Base-by-base conservation (phyloP, 1,140 invertebrate species). In the Chlorops oryzae region DNA sequence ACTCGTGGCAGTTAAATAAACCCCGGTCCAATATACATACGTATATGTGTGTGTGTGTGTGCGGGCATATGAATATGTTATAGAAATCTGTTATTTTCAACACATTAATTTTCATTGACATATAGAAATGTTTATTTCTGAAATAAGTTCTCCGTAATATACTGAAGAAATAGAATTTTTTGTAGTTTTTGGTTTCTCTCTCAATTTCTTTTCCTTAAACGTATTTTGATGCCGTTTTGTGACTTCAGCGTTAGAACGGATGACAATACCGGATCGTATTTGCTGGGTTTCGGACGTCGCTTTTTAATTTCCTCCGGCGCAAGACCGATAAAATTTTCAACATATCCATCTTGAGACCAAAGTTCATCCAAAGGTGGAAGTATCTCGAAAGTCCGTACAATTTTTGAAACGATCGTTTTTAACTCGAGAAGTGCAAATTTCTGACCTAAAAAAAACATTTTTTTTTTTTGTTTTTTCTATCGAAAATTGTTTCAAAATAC, bases 391-490 rank as follows among this genome's bases (percentile, higher is more conserved):
- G 62, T 63, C 12, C 69, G 61, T 21, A 77, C 47, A 24, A 77
- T 56, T 52, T 75, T 75, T 2, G 75, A 72, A 5, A 77, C 43
- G 0, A 61, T 61, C 3, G 71, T 65, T 61, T 78, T 78, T 15
- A 77, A 61, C 63, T 74, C 63, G 59, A 77, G 55, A 38, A 77
- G 50, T 2, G 75, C 76, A 53, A 74, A 77, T 59, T 75, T 76
- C 52, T 77, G 73, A 13, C 73, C 72, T 72, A 41, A 48, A 67
- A 69, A 23, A 10, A 40, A 34, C 9, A 47, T 12, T n/a, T n/a
- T n/a, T n/a, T n/a, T n/a, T n/a, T n/a, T n/a, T n/a, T n/a, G n/a
- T n/a, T n/a, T n/a, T n/a, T n/a, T n/a, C n/a, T n/a, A n/a, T n/a
- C n/a, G n/a, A n/a, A n/a, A n/a, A n/a, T 17, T 18, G n/a, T 39